Evolutionary conservation across 2,888 invertebrate genomes (phyloP).

Genomic region (Laothoe populi): DNA sequence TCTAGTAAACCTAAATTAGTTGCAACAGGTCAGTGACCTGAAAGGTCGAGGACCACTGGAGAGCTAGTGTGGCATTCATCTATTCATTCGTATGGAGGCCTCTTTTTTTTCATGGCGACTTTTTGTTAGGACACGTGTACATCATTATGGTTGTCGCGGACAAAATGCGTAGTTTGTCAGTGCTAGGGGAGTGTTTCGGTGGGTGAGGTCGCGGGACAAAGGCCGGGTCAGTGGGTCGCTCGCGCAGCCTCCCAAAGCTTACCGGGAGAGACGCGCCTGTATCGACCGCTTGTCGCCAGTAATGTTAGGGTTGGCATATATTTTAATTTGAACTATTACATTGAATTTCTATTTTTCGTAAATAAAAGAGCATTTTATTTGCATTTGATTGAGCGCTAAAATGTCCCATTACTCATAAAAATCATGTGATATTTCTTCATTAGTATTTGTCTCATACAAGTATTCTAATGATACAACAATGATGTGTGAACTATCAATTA

Average conservation of each 20-base stretch:
- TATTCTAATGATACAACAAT: neutral
- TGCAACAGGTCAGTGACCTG: slow-evolving; percentile 50
- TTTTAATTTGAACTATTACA: neutral
- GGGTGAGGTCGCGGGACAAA: slow-evolving; percentile 56
- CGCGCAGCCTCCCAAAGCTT: slow-evolving; percentile 83
- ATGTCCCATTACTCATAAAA: neutral
- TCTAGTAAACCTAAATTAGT: slow-evolving; percentile 22
- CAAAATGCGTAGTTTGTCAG: slow-evolving; percentile 42
- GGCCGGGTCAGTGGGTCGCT: slow-evolving; percentile 87
- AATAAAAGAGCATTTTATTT: neutral
- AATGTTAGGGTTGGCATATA: slow-evolving; percentile 64
- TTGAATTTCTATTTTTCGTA: neutral
- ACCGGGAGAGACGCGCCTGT: slow-evolving; percentile 79
- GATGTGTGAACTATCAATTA: neutral
- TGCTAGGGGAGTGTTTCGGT: slow-evolving; percentile 52
- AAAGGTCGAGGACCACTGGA: slow-evolving; percentile 53
- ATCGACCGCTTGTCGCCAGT: slow-evolving; percentile 78
- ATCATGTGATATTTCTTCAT: neutral
- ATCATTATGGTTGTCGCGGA: slow-evolving; percentile 58
- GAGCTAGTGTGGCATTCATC: slow-evolving; percentile 46
- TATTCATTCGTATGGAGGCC: slow-evolving; percentile 47
- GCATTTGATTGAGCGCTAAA: neutral
- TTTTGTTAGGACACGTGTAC: slow-evolving; percentile 48
- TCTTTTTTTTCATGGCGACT: slow-evolving; percentile 44
- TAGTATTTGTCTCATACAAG: neutral